A percentile compares a stretch with the other conserved stretches of the same genome.
Conservation (phyloP, 1,140 invertebrate genomes). For the Bombus ignitus region DNA sequence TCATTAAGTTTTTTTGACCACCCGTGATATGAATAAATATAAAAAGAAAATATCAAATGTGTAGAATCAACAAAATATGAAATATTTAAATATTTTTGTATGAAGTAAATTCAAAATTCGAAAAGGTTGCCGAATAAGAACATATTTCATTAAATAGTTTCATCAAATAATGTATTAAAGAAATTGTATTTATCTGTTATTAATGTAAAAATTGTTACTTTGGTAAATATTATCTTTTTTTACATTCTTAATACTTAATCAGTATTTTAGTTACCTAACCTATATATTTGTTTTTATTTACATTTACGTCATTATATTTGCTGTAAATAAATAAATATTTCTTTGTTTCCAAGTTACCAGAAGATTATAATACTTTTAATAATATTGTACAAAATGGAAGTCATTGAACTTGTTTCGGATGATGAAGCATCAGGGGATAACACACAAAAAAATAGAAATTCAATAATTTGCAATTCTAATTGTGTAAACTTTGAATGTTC, state of each 20-base stretch:
- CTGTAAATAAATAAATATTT: not conserved
- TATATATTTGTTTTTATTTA: not conserved
- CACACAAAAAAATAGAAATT: conserved; percentile 56
- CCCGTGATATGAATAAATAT: not conserved
- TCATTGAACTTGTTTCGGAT: conserved; percentile 80
- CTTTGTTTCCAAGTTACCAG: not conserved
- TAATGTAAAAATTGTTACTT: not conserved
- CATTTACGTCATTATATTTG: not conserved
- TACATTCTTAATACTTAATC: not conserved
- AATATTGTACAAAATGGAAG: conserved; percentile 55
- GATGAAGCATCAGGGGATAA: conserved; percentile 66
- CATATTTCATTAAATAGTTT: not conserved
- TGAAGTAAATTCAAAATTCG: not conserved
- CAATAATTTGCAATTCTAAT: conserved; percentile 74
- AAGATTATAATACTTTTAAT: not conserved
- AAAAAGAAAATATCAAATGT: no score
- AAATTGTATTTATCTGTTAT: not conserved
- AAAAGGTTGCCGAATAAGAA: not conserved
- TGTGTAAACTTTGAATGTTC: conserved; percentile 84
- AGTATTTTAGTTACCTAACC: not conserved
- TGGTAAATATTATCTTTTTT: not conserved
- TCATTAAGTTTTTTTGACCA: not conserved
- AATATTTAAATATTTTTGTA: conserved; percentile 16
- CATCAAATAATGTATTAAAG: not conserved
- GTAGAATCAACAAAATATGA: not conserved